Evolutionary conservation across 1,140 invertebrate species (phyloP), one percentile per base, ranked within the genome.

Genomic region (Lepidurus apus): DNA sequence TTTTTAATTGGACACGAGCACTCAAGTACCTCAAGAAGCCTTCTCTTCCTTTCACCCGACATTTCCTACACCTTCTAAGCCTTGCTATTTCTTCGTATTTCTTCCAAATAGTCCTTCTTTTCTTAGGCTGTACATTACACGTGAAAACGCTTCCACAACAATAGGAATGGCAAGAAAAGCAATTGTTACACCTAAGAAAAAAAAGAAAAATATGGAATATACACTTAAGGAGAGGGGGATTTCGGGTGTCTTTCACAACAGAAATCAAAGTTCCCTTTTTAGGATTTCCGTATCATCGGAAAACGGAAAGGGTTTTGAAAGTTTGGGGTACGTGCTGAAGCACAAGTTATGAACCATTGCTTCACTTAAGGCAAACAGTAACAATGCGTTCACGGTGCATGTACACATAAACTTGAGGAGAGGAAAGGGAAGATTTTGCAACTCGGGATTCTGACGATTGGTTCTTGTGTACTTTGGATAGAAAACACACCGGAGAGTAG

Each of bases 1-100:
- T 21, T 65, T 65, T 65, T 65, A 65, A 65, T 65, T 65, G 53
- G 53, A 65, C 53, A 65, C 53, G 53, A 65, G 53, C 53, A 65
- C 53, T 65, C 21, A 65, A 65, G 53, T 65, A 65, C 13, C 1
- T n/a, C 53, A 9, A 65, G 21, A 65, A 5, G 7, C 53, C 53
- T 21, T 21, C 53, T 65, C 9, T 21, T 21, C 13, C 13, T 65
- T 17, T 17, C 45, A 47, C 45, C 21, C 21, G 17, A n/a, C 53
- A 65, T n/a, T 65, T 17, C 17, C 13, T 65, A 7, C 13, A 7
- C 53, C 13, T 11, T 47, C 45, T 47, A 47, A 47, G 0, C 45
- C 10, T 47, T 17, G 1, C 10, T 17, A 47, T 47, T 65, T 21
- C 53, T 65, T 65, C 6, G 13, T 13, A 65, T 7, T n/a, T 65